Conservation (phyloP, 2,113 vertebrate genomes). For the Corythoichthys intestinalis region DNA sequence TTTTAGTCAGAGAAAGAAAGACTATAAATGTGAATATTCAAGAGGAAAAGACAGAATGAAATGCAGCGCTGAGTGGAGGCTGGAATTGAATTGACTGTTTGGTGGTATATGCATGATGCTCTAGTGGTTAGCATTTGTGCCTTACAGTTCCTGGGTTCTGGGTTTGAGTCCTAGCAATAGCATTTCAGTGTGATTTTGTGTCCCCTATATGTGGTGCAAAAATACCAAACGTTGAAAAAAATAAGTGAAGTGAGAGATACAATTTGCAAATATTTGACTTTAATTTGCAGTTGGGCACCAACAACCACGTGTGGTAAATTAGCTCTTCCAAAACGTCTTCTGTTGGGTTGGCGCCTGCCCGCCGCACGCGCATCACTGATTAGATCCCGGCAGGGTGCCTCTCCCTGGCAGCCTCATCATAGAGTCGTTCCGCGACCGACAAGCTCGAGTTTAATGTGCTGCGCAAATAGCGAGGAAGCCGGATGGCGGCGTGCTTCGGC, state of each 20-base stretch:
- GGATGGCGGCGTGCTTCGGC: constrained; percentile 18
- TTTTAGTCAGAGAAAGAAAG: constrained; percentile 34
- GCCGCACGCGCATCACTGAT: constrained; percentile 33
- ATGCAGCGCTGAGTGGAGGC: constrained; percentile 13
- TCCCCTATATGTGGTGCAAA: constrained; percentile 14
- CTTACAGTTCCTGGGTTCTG: background rate
- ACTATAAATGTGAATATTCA: constrained; percentile 49
- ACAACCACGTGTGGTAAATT: constrained; percentile 26
- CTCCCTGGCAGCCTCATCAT: constrained; percentile 49
- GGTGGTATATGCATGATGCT: constrained; percentile 1
- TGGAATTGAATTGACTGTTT: constrained; percentile 13
- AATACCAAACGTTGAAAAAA: background rate
- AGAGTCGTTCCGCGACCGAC: constrained; percentile 32
- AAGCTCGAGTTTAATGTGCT: constrained; percentile 25
- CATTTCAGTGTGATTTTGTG: background rate
- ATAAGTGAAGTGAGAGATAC: constrained; percentile 20
- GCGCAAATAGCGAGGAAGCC: constrained; percentile 36
- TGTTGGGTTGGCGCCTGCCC: constrained; percentile 35
- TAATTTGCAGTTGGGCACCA: constrained; percentile 19
- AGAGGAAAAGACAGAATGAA: constrained; percentile 25
- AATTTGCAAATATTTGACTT: constrained; percentile 38
- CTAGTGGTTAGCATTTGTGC: background rate
- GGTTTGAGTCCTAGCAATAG: background rate
- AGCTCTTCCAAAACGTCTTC: constrained; percentile 33
- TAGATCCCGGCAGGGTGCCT: constrained; percentile 48